phyloP scores from a whole-genome alignment of 2,888 invertebrate genomes.

The Sinelater perroti region DNA sequence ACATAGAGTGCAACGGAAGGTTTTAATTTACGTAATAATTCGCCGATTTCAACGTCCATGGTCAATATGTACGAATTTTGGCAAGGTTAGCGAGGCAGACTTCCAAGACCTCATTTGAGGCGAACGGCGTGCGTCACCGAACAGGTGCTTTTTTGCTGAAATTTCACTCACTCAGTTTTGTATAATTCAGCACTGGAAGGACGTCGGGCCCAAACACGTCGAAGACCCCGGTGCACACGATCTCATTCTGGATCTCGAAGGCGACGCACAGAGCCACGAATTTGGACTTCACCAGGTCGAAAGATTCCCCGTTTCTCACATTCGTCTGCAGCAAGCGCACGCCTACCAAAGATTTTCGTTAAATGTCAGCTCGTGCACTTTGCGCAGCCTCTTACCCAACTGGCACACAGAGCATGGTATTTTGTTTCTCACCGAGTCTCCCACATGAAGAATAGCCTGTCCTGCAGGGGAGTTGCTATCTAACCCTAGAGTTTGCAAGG shows the following conservation, averaged over 20 bases:
- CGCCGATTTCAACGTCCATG: not conserved
- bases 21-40: not conserved
- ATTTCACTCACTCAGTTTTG: conserved; percentile 45
- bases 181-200: conserved; percentile 51
- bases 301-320: conserved; percentile 73
- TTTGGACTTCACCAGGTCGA: conserved; percentile 80
- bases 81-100: conserved; percentile 4
- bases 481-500: conserved; percentile 9
- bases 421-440: conserved; percentile 38
- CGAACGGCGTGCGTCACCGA: not conserved
- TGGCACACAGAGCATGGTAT: conserved; percentile 45
- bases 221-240: conserved; percentile 88
- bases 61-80: conserved; percentile 10
- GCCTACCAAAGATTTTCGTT: conserved; percentile 59
- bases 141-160: not conserved
- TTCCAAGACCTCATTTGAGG: conserved; percentile 1
- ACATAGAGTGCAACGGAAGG: conserved; percentile 3
- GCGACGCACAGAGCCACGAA: conserved; percentile 85
- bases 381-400: conserved; percentile 39
- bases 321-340: conserved; percentile 79
- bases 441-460: conserved; percentile 16
- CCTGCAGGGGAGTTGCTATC: conserved; percentile 4
- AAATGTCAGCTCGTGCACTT: not conserved
- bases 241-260: conserved; percentile 81
- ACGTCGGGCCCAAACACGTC: conserved; percentile 78